A percentile compares a stretch with the other conserved stretches of the same genome.
phyloP scores from a whole-genome alignment of 2,888 invertebrate species.

The Biston betularia region DNA sequence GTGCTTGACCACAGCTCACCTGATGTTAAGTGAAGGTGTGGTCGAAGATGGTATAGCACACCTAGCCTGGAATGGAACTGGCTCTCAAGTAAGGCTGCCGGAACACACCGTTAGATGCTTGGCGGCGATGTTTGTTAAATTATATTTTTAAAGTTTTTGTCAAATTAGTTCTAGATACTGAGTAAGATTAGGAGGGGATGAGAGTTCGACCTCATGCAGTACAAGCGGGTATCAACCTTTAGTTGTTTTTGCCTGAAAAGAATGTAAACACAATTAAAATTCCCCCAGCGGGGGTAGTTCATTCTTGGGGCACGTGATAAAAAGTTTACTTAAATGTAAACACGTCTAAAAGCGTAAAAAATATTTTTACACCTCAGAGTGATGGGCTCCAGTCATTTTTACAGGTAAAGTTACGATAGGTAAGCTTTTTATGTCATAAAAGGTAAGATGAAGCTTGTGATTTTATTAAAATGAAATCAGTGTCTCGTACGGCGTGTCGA shows the following conservation, averaged over 20 bases:
- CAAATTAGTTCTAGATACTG: too few species aligned
- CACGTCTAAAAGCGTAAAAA: slow-evolving; percentile 25
- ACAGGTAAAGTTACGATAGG: slow-evolving; percentile 28
- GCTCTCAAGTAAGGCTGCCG: too few species aligned
- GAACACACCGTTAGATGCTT: too few species aligned
- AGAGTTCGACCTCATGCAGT: background rate
- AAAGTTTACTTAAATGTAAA: slow-evolving; percentile 33
- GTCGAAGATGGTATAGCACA: too few species aligned
- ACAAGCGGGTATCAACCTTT: slow-evolving; percentile 19
- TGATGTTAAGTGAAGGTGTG: too few species aligned
- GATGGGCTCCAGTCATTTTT: slow-evolving; percentile 20
- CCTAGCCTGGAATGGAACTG: too few species aligned
- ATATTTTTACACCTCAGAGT: slow-evolving; percentile 23
- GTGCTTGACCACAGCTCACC: too few species aligned
- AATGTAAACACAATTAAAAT: slow-evolving; percentile 78
- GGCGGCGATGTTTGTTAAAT: too few species aligned
- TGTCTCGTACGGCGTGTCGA: background rate
- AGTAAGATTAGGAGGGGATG: too few species aligned
- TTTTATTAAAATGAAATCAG: slow-evolving; percentile 7
- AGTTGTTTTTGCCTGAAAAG: slow-evolving; percentile 57
- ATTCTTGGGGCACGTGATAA: slow-evolving; percentile 39
- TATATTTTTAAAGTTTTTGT: too few species aligned
- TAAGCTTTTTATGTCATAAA: slow-evolving; percentile 19
- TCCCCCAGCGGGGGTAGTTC: slow-evolving; percentile 49
- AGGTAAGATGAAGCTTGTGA: slow-evolving; percentile 4